Evolutionary conservation across 2,113 vertebrate genomes (phyloP).

Genomic region (Leptodactylus fuscus): DNA sequence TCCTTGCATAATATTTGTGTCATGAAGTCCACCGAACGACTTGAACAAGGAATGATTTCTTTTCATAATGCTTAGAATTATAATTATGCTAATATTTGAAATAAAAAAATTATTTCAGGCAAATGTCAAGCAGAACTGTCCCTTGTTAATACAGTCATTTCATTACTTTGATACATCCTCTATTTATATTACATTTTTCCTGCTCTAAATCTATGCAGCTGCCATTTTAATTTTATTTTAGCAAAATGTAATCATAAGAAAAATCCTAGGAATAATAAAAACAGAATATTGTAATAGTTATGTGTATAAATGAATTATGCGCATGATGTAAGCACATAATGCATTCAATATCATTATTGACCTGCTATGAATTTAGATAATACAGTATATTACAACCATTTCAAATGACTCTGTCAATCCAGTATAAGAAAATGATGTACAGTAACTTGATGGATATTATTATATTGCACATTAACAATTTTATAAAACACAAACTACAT

Average conservation of each 20-base stretch:
- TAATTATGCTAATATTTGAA: conserved; percentile 33
- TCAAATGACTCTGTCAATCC: too few relatives aligned
- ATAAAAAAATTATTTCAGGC: not conserved
- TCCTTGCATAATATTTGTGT: not conserved
- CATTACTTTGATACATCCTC: conserved; percentile 15
- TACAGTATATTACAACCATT: too few relatives aligned
- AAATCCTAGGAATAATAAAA: not conserved
- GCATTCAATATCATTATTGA: too few relatives aligned
- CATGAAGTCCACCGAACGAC: not conserved
- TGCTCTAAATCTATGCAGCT: not conserved
- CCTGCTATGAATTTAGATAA: too few relatives aligned
- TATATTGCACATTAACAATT: too few relatives aligned
- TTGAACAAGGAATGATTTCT: not conserved
- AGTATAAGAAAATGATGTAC: too few relatives aligned
- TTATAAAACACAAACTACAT: too few relatives aligned
- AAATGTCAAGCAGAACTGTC: conserved; percentile 34
- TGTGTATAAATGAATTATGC: not conserved
- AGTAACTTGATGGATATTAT: too few relatives aligned
- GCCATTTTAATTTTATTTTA: not conserved
- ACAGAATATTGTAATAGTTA: not conserved
- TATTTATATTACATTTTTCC: conserved; percentile 7
- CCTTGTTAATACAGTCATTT: not conserved
- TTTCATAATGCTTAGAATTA: not conserved
- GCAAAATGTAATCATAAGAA: not conserved
- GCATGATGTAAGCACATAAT: too few relatives aligned